phyloP scores from a whole-genome alignment of 2,888 invertebrate species.

The Acronicta psi region DNA sequence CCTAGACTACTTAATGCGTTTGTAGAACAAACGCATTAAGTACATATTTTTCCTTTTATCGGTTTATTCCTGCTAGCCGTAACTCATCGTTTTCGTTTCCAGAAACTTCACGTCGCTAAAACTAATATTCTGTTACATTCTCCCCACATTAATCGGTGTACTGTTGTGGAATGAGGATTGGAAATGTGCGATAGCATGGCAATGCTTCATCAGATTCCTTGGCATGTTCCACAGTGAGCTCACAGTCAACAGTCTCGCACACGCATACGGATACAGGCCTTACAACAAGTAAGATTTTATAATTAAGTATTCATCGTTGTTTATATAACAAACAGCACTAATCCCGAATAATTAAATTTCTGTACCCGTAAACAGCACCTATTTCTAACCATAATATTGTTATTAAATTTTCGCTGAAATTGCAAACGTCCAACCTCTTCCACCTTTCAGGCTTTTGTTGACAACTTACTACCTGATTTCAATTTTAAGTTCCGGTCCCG shows the following conservation, averaged over 20 bases:
- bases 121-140: constrained; percentile 91
- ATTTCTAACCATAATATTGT: constrained; percentile 23
- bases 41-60: too few relatives aligned
- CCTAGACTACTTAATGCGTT: too few relatives aligned
- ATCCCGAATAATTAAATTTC: constrained; percentile 18
- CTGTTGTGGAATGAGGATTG: constrained; percentile 92
- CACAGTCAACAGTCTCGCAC: constrained; percentile 96
- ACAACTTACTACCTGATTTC: constrained; percentile 2
- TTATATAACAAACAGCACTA: constrained; percentile 16
- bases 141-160: constrained; percentile 92
- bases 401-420: constrained; percentile 25
- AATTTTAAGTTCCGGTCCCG: not conserved
- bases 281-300: constrained; percentile 79
- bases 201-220: constrained; percentile 93
- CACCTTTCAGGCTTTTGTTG: constrained; percentile 17
- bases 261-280: constrained; percentile 90
- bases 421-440: constrained; percentile 20
- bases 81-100: constrained; percentile 16
- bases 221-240: constrained; percentile 95
- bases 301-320: constrained; percentile 6
- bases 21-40: too few relatives aligned
- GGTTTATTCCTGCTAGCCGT: too few relatives aligned
- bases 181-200: constrained; percentile 91
- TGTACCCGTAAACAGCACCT: constrained; percentile 16
- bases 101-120: constrained; percentile 92